Evolutionary conservation across 2,888 invertebrate species (phyloP), one percentile per base, ranked within the genome.

Genomic region (Myathropa florea): DNA sequence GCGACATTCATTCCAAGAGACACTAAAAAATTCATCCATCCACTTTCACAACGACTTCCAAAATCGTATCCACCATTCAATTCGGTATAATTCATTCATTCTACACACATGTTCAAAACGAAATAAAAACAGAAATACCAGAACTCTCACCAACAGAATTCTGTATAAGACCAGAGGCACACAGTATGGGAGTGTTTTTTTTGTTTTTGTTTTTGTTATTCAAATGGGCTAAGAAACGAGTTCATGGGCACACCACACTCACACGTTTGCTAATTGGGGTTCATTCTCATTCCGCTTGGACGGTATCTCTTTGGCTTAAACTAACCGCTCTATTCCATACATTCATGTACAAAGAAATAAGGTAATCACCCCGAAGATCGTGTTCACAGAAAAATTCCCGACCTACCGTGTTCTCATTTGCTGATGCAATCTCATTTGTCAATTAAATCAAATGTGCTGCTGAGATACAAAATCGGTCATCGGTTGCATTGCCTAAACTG

Each of bases 201-300:
- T 10, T 30, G 12, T 33, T 12, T 7, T 33, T 33, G 10, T 33
- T 33, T 28, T 10, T 21, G 33, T 28, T 77, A 70, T 80, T 71
- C 39, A 68, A 85, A 81, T 72, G 36, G 68, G 63, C 59, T 68
- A 77, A 59, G 65, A 81, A 84, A 78, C 78, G 84, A 84, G 84
- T 88, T 88, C 88, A 88, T 84, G 88, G 84, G 23, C 88, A 78
- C 55, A 88, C 57, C 88, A 88, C 75, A 84, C 81, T n/a, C 88
- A 70, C 55, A 84, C 61, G 61, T 24, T 46, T 39, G 18, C 30
- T 76, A 55, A 80, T 84, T 80, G 70, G 26, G 60, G 75, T 80
- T 71, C 71, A 65, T 55, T 71, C 73, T 68, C 23, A 78, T 55
- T 82, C 65, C 28, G 65, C 68, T n/a, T 39, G 60, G 21, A 26